Evolutionary conservation across 2,888 invertebrate species (phyloP).

Genomic region (Sinodicranocentrus sp.): DNA sequence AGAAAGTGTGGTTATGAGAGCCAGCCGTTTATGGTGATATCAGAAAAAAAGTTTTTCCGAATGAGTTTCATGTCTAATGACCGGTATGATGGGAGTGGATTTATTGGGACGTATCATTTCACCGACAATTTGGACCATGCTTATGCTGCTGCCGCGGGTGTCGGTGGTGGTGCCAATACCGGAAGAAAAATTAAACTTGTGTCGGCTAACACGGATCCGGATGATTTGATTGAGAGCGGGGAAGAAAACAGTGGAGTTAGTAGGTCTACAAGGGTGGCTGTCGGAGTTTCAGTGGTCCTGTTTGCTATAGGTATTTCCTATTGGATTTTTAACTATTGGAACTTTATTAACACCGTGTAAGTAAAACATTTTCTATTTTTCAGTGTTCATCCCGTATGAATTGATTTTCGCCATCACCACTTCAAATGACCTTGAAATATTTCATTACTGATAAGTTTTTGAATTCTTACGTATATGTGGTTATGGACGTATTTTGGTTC

Average conservation of each 20-base stretch:
- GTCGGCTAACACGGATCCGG: conserved; percentile 47
- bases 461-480: too few species aligned
- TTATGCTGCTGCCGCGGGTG: conserved; percentile 45
- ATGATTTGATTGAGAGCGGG: conserved; percentile 1
- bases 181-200: conserved; percentile 45
- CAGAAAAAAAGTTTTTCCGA: conserved; percentile 81
- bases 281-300: too few species aligned
- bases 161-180: conserved; percentile 11
- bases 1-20: conserved; percentile 87
- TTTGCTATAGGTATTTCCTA: too few species aligned
- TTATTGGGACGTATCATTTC: conserved; percentile 73
- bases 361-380: too few species aligned
- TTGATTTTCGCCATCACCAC: too few species aligned
- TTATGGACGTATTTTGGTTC: too few species aligned
- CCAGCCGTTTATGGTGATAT: conserved; percentile 61
- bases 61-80: conserved; percentile 97
- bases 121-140: conserved; percentile 63
- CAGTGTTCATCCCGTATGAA: too few species aligned
- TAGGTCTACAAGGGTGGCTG: too few species aligned
- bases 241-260: background rate
- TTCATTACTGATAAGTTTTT: too few species aligned
- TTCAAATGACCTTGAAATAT: too few species aligned
- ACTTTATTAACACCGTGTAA: too few species aligned
- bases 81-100: conserved; percentile 79
- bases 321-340: too few species aligned